Conservation (phyloP, 2,113 vertebrate genomes). For the Lathamus discolor region DNA sequence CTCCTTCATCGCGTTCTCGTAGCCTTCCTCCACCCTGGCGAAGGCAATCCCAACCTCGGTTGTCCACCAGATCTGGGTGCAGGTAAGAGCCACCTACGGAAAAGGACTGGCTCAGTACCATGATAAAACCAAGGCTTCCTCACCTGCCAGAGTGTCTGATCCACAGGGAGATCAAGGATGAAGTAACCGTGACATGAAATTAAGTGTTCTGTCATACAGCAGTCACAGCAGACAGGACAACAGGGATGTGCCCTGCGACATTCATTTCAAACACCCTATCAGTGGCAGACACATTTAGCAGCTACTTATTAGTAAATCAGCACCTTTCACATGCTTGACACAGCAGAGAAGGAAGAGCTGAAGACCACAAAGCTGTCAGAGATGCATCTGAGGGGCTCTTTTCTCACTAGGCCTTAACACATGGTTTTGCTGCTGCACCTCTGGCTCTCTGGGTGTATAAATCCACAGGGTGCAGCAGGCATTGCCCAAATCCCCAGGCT, state of each 20-base stretch:
- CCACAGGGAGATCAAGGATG: background rate
- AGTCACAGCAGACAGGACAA: background rate
- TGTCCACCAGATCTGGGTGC: constrained; percentile 97
- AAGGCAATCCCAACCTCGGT: constrained; percentile 90
- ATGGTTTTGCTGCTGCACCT: background rate
- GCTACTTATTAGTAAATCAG: background rate
- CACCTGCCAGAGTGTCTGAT: rapidly evolving
- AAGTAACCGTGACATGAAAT: background rate
- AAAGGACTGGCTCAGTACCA: background rate
- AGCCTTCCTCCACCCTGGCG: constrained; percentile 89
- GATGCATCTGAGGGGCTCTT: background rate
- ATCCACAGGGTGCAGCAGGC: background rate
- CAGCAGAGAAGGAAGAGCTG: background rate
- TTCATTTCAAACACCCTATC: background rate
- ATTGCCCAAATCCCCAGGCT: rapidly evolving
- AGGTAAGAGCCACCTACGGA: constrained; percentile 87
- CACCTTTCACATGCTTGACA: background rate
- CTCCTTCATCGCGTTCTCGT: constrained; percentile 90
- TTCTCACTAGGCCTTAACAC: background rate
- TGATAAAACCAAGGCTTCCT: background rate
- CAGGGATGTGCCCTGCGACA: background rate
- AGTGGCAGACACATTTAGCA: background rate
- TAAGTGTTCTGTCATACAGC: background rate
- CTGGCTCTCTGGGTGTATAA: background rate
- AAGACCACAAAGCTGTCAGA: background rate